A percentile compares a stretch with the other conserved stretches of the same genome.
These are phyloP conservation scores for Gephyroberyx darwinii DNA, from an alignment of 2,797 vertebrate genomes.

Conservation along the genomic window DNA sequence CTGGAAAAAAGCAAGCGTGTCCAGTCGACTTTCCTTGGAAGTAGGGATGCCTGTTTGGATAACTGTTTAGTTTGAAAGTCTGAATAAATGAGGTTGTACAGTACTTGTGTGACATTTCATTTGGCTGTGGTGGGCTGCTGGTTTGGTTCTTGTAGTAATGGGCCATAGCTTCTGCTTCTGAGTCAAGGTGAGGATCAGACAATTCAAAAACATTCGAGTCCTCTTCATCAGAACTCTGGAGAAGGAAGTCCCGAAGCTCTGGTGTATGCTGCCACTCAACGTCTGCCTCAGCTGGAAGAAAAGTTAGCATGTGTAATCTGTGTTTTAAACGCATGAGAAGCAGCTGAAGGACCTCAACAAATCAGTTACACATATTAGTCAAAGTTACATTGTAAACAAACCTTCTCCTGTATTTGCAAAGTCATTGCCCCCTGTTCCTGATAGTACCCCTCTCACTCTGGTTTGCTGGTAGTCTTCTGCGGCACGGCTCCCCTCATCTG, in stretches of 20 bases:
- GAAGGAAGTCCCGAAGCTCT: constrained; percentile 77
- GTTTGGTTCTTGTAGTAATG: constrained; percentile 66
- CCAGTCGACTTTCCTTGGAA: too few relatives aligned
- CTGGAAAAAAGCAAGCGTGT: too few relatives aligned
- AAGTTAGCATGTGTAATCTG: neutral
- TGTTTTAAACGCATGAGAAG: neutral
- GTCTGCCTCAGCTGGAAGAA: constrained; percentile 53
- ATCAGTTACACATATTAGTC: neutral
- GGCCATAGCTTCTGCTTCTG: constrained; percentile 78
- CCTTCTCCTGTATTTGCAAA: constrained; percentile 64
- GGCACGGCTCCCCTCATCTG: constrained; percentile 59
- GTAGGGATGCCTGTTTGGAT: neutral
- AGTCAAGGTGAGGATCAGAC: constrained; percentile 67
- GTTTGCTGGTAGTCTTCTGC: constrained; percentile 64
- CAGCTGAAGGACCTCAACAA: neutral
- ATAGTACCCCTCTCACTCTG: constrained; percentile 35
- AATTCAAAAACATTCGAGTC: constrained; percentile 59
- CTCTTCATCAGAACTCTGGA: constrained; percentile 77
- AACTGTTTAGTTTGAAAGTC: neutral
- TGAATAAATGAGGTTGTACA: constrained; percentile 11
- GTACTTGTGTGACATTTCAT: constrained; percentile 58
- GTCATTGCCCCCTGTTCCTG: constrained; percentile 57
- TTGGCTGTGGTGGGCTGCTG: constrained; percentile 14
- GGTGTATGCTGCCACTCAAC: constrained; percentile 63
- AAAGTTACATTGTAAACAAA: constrained; percentile 50